Evolutionary conservation across 2,888 invertebrate genomes (phyloP).

Genomic region (Eupithecia tripunctaria): DNA sequence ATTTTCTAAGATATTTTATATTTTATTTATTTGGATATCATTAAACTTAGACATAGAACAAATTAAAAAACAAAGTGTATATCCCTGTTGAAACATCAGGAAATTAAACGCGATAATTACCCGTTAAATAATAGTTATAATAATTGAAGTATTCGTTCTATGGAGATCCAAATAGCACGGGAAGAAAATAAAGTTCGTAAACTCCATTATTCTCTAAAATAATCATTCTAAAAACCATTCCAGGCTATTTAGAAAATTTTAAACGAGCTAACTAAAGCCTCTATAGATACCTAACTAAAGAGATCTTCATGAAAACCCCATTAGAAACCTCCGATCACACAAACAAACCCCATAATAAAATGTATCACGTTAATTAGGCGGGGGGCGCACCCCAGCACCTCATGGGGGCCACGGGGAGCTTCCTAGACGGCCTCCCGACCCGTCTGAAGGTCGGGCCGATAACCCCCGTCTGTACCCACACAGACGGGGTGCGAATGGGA

Average conservation of each 20-base stretch:
- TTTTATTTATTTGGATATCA: no score
- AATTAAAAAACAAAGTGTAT: no score
- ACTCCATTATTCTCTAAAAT: neutral
- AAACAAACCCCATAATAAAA: conserved; percentile 15
- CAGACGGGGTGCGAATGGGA: conserved; percentile 15
- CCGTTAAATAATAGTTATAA: no score
- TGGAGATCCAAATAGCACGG: neutral
- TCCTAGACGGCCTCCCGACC: conserved; percentile 69
- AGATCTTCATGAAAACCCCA: neutral
- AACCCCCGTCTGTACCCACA: conserved; percentile 59
- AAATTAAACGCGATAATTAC: no score
- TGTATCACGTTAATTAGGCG: conserved; percentile 36
- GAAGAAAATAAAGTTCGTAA: neutral
- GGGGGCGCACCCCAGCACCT: conserved; percentile 20
- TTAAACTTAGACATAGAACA: no score
- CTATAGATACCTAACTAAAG: neutral
- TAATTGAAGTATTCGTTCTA: neutral
- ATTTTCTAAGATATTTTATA: no score
- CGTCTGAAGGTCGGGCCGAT: conserved; percentile 82
- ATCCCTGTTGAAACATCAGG: no score
- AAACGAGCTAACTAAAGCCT: neutral
- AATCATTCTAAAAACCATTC: neutral
- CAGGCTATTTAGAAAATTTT: neutral
- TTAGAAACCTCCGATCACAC: neutral
- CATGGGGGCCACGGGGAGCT: conserved; percentile 50